Conservation (phyloP, 2,888 invertebrate genomes). For the Noctua comes region DNA sequence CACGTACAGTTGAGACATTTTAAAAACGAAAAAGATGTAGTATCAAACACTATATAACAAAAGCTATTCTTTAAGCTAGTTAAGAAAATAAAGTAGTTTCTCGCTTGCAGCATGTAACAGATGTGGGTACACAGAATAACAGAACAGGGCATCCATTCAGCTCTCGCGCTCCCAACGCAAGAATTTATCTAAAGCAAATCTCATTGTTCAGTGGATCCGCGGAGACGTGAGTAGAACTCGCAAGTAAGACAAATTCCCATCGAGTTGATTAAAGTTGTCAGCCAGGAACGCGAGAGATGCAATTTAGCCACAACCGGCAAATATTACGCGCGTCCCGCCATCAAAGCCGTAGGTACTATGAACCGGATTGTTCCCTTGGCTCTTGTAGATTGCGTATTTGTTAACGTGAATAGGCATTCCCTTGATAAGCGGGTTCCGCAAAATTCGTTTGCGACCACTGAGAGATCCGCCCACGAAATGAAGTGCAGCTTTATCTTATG, state of each 20-base stretch:
- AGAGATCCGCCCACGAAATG: conserved; percentile 51
- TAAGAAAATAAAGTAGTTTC: conserved; percentile 68
- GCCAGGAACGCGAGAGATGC: conserved; percentile 80
- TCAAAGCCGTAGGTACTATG: conserved; percentile 54
- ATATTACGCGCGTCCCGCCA: conserved; percentile 66
- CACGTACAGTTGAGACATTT: conserved; percentile 34
- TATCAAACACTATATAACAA: conserved; percentile 52
- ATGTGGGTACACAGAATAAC: conserved; percentile 69
- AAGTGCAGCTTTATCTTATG: conserved; percentile 55
- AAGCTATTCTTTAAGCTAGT: conserved; percentile 63
- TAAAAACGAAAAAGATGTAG: conserved; percentile 29
- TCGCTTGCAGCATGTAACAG: conserved; percentile 64
- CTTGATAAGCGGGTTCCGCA: conserved; percentile 50
- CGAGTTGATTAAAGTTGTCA: conserved; percentile 88
- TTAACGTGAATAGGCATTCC: conserved; percentile 60
- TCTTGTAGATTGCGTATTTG: conserved; percentile 64
- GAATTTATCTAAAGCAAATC: conserved; percentile 85
- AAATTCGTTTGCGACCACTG: conserved; percentile 51
- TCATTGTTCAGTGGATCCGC: conserved; percentile 83
- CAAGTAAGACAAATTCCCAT: conserved; percentile 87
- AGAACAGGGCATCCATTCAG: conserved; percentile 75
- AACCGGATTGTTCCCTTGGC: conserved; percentile 57
- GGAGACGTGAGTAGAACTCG: conserved; percentile 84
- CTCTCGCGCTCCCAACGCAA: conserved; percentile 72
- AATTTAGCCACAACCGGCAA: conserved; percentile 77